Evolutionary conservation across 2,797 vertebrate species (phyloP), one percentile per base, ranked within the genome.

Genomic region (Lepus townsendii): DNA sequence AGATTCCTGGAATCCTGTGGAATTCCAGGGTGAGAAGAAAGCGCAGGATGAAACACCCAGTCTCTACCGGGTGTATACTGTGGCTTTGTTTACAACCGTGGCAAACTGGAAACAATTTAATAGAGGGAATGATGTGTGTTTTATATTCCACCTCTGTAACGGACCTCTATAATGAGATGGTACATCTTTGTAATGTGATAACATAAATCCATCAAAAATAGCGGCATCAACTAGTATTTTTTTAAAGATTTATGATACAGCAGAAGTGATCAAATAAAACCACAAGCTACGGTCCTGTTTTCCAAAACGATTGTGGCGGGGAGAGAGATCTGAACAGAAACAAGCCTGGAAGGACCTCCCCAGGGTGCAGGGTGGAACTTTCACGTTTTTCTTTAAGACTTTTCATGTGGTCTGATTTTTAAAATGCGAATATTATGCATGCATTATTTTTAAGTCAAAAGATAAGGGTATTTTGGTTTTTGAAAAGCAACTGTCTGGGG

Each of bases 311-410:
- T 7, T 68, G 6, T 30, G 10, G 2, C 13, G 10, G 3, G 7
- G 8, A 17, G 68, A 71, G 11, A 88, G 7, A 17, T 57, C n/a
- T 13, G 32, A 89, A 19, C 16, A 60, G 65, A 71, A 63, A 92
- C 60, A 84, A 5, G 17, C 47, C 24, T 35, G 19, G 4, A 69
- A 82, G 16, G n/a, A 50, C 73, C 94, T 63, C 72, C 7, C 24
- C 5, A 63, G 69, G 66, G 42, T 73, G 17, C 66, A 73, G 13
- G 62, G 10, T 71, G n/a, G 52, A 14, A 32, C 73, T 95, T 93
- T 63, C 20, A 82, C 75, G 94, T 80, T 89, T 57, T 95, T 69
- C 86, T 95, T 82, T 57, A 94, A 95, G 52, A 16, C 7, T 83
- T 93, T 82, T 79, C 27, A 14, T 62, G 32, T 10, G 32, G 30